These are phyloP conservation scores for Linhomoeus sp. DNA, from an alignment of 2,888 invertebrate genomes.

Conservation along the genomic window DNA sequence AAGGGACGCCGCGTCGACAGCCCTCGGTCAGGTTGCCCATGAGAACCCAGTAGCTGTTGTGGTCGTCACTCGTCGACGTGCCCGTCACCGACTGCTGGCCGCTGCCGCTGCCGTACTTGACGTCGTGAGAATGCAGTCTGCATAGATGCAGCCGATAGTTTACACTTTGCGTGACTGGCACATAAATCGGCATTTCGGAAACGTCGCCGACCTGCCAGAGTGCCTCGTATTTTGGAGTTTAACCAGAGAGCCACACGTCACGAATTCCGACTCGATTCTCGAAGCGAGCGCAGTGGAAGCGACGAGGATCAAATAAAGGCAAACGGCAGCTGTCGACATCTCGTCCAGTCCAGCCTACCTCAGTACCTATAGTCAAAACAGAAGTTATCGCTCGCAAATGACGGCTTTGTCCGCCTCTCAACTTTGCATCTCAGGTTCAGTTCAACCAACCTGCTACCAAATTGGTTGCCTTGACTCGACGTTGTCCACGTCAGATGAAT, in stretches of 20 bases:
- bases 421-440: no score
- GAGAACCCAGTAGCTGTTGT: slow-evolving; percentile 46
- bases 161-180: neutral
- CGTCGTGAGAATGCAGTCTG: slow-evolving; percentile 94
- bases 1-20: slow-evolving; percentile 44
- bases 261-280: slow-evolving; percentile 46
- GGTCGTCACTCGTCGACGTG: slow-evolving; percentile 95
- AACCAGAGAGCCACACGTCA: slow-evolving; percentile 79
- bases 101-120: slow-evolving; percentile 95
- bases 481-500: no score
- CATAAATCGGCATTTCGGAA: no score
- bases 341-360: no score
- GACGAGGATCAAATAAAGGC: no score
- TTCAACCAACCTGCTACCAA: no score
- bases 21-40: slow-evolving; percentile 30
- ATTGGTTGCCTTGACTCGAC: no score
- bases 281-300: no score
- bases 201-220: slow-evolving; percentile 40
- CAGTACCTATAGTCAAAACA: no score
- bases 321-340: no score
- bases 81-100: slow-evolving; percentile 98
- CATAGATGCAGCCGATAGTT: slow-evolving; percentile 51
- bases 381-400: no score
- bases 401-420: no score
- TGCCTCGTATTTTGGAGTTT: slow-evolving; percentile 72